Evolutionary conservation across 2,113 vertebrate genomes (phyloP).

Genomic region (Mobula hypostoma): DNA sequence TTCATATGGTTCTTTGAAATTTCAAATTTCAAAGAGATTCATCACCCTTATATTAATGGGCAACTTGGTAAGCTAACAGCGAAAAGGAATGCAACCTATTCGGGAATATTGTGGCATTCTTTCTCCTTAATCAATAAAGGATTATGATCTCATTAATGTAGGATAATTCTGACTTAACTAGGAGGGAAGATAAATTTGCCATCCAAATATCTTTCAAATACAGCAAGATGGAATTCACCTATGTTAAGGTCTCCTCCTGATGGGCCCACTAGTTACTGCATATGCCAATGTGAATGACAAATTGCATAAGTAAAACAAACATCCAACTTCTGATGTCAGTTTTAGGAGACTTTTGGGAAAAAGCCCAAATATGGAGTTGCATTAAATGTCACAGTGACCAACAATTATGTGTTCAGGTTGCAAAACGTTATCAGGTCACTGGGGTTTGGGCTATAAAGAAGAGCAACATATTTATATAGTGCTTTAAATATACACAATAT

Average conservation of each 20-base stretch:
- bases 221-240: background rate
- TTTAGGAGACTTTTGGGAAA: background rate
- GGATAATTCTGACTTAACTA: background rate
- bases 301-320: background rate
- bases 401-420: background rate
- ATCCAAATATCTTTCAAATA: background rate
- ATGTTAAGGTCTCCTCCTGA: constrained; percentile 11
- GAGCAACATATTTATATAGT: background rate
- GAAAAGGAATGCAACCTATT: background rate
- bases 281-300: background rate
- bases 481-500: background rate
- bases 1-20: no score
- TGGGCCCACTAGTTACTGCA: background rate
- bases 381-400: background rate
- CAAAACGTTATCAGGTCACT: background rate
- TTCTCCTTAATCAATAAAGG: background rate
- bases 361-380: background rate
- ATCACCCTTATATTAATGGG: background rate
- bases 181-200: background rate
- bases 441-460: background rate
- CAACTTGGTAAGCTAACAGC: background rate
- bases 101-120: background rate
- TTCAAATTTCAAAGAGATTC: no score
- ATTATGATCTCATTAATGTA: background rate
- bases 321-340: background rate